These are phyloP conservation scores for Lottia gigantea DNA, from an alignment of 2,888 invertebrate species.

Conservation along the genomic window DNA sequence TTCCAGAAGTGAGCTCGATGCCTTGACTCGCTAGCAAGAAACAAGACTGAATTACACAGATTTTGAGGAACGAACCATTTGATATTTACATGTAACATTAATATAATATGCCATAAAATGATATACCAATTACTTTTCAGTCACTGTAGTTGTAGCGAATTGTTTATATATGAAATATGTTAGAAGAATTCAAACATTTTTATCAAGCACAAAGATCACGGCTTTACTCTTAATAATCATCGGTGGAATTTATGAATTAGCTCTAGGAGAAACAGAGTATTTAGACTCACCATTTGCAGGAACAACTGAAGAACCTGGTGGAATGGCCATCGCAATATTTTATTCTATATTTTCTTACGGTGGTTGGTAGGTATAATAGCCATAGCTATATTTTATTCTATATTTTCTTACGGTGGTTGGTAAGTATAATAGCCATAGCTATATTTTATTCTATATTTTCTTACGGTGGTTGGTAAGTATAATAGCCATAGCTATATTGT, in stretches of 20 bases:
- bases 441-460: constrained; percentile 57
- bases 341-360: constrained; percentile 58
- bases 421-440: constrained; percentile 68
- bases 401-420: constrained; percentile 61
- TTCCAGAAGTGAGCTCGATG: too few species aligned
- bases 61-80: too few species aligned
- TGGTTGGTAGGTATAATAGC: constrained; percentile 69
- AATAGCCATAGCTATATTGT: constrained; percentile 45
- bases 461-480: constrained; percentile 70
- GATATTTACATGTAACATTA: too few species aligned
- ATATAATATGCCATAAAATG: too few species aligned
- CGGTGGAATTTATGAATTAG: constrained; percentile 44
- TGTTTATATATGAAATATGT: constrained; percentile 57
- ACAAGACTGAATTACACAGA: too few species aligned
- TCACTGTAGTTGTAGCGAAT: constrained; percentile 52
- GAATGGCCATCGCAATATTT: constrained; percentile 51
- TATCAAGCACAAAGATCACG: constrained; percentile 49
- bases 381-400: constrained; percentile 53
- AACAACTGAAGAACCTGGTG: constrained; percentile 72
- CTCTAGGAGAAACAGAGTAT: constrained; percentile 76
- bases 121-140: constrained; percentile 43
- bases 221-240: constrained; percentile 50
- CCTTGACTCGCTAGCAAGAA: too few species aligned
- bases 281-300: constrained; percentile 80
- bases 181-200: constrained; percentile 50